Percentiles rank a stretch among this genome's conserved stretches.
Evolutionary conservation across 37 sponge, comb jelly and placozoan genomes (phyloP).

Genomic region (Aphrocallistes beatrix): DNA sequence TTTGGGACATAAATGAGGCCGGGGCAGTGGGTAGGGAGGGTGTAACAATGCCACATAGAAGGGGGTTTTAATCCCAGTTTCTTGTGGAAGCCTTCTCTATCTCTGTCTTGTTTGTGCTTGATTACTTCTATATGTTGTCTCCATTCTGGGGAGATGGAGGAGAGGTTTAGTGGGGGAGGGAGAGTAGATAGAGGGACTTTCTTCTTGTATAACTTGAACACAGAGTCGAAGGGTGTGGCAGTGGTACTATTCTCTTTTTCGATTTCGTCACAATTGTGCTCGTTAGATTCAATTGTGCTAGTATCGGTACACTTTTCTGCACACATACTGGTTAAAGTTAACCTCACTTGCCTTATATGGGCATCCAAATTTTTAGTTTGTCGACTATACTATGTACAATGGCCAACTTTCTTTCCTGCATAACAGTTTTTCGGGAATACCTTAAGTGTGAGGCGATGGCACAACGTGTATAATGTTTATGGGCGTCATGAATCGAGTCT

Average conservation of each 20-base stretch:
- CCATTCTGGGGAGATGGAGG: not conserved
- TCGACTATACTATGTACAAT: too few species aligned
- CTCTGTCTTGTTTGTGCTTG: not conserved
- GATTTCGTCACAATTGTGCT: not conserved
- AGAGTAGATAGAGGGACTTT: not conserved
- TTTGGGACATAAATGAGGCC: constrained; percentile 61
- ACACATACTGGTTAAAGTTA: constrained; percentile 13
- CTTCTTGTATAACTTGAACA: not conserved
- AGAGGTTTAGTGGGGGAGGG: not conserved
- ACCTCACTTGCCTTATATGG: too few species aligned
- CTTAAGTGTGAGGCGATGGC: too few species aligned
- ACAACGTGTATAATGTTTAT: too few species aligned
- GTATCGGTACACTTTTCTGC: not conserved
- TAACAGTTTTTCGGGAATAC: too few species aligned
- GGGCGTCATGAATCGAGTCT: too few species aligned
- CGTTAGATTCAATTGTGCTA: too few species aligned
- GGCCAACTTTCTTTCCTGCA: too few species aligned
- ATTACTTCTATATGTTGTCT: not conserved
- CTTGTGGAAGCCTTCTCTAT: not conserved
- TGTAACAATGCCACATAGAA: constrained; percentile 38
- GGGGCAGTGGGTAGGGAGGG: constrained; percentile 13
- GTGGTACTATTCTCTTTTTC: not conserved
- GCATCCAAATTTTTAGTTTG: too few species aligned
- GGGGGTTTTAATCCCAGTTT: constrained; percentile 35
- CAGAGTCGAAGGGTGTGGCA: not conserved